These are phyloP conservation scores for Drosophila lacertosa DNA, from an alignment of 1,140 invertebrate species.

Conservation along the genomic window DNA sequence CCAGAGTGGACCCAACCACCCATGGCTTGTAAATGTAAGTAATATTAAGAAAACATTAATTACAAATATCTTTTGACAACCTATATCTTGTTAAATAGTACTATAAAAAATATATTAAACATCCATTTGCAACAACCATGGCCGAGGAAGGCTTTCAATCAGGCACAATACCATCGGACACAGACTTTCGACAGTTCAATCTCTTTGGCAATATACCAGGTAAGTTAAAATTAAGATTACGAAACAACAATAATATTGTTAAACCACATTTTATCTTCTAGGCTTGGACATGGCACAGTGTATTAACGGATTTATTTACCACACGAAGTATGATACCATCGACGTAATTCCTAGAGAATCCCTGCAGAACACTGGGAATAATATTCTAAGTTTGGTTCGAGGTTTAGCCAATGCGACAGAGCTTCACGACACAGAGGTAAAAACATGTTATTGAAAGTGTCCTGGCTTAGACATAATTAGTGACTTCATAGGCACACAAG, in stretches of 20 bases:
- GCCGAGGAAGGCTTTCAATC: constrained; percentile 93
- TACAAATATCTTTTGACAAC: constrained; percentile 48
- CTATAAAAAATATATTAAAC: constrained; percentile 91
- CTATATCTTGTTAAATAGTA: constrained; percentile 87
- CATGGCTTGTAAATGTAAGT: constrained; percentile 92
- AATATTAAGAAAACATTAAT: constrained; percentile 85
- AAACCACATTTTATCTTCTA: background rate
- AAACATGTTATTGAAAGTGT: no score
- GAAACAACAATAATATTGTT: background rate
- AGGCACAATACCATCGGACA: constrained; percentile 93
- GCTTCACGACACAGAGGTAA: constrained; percentile 84
- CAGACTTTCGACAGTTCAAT: constrained; percentile 93
- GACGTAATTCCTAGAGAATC: constrained; percentile 90
- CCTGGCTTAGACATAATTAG: no score
- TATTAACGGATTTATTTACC: constrained; percentile 96
- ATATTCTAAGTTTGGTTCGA: constrained; percentile 88
- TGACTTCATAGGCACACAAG: constrained; percentile 68
- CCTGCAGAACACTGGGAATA: constrained; percentile 92
- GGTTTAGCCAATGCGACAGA: constrained; percentile 87
- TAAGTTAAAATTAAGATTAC: background rate
- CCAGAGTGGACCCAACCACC: constrained; percentile 94
- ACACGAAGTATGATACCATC: constrained; percentile 92
- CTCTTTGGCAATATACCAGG: constrained; percentile 86
- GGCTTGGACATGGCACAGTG: constrained; percentile 95
- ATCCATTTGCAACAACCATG: constrained; percentile 92